Base-by-base conservation (phyloP, 2,113 vertebrate genomes). In the Xerus inauris region DNA sequence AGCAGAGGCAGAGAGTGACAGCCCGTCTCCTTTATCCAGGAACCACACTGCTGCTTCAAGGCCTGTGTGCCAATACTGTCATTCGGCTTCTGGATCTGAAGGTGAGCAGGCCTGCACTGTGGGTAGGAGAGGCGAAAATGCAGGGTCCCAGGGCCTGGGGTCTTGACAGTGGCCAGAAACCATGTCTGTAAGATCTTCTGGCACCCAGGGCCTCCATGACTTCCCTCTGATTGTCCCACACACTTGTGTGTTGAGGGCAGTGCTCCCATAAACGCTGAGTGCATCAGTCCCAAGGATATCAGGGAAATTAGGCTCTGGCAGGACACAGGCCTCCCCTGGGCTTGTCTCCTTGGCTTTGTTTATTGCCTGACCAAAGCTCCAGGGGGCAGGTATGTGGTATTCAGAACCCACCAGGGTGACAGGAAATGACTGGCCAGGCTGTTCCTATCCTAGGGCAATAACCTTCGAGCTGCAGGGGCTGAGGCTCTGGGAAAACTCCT, bases 401-500 rank as follows among this genome's bases (percentile, higher is more conserved):
- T 69, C 24, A 6, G 30, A 94, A 30, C n/a, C 69, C 87, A 73
- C 26, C 47, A 32, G 10, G 35, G 32, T 0, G 0, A 47, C 1
- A 0, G n/a, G 54, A 45, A 87, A 14, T 73, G 64, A 94, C 32
- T 64, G 30, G 26, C 77, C 87, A 38, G 47, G 26, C 38, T 87
- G 59, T 84, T 95, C 97, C 51, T 94, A 2, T 97, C 97, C 79
- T 95, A 99, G 99, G 99, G 99, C 16, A 99, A 99, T 96, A 99
- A 99, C 97, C 98, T 99, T 86, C 99, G 99, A 97, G 98, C 98
- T 0, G 1, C 94, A 22, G 99, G 99, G 64, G 99, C 99, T 0
- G 99, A 99, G 94, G 98, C 99, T 45, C 97, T 99, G 98, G 99
- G 99, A 51, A 99, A 98, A 92, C 87, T 99, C 75, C 98, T 99